Base-by-base conservation (phyloP, 1,140 invertebrate genomes). In the Bombus huntii region DNA sequence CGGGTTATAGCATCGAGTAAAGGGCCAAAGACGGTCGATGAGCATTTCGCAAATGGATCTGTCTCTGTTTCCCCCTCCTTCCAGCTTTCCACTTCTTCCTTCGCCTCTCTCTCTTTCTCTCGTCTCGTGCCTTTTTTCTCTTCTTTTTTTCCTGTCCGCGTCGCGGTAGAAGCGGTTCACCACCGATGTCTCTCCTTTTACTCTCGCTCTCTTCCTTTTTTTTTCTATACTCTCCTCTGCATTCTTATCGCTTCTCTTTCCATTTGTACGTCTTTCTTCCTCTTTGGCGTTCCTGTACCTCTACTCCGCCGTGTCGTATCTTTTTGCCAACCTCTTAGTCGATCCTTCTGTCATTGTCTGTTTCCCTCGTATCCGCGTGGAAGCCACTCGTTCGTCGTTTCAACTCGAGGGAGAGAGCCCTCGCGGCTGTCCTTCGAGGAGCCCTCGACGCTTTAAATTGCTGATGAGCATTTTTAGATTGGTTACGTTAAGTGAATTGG, bases 391-490 rank as follows among this genome's bases (percentile, higher is more conserved):
- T 18, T 39, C 68, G 42, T 25, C 82, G 73, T 70, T 57, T 59
- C 83, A 34, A 74, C 71, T 34, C 34, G 39, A 18, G 74, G 34
- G 74, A 25, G 53, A 59, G 57, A 78, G 59, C 73, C 79, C 79
- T 83, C 83, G 78, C 59, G 76, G 82, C 79, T 88, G 81, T 92
- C 90, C 78, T 87, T 88, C 87, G 65, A 80, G 68, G 57, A 86
- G 89, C 88, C 85, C 89, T 90, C 90, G 90, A 91, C 93, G 92
- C 86, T 95, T 95, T 95, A 95, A 95, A 95, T 95, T 95, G 94
- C 95, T 94, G 94, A 95, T 95, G 94, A 95, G 94, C 92, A 94
- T 94, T 95, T 95, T 95, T 93, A 94, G 93, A 95, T 95, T 94
- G 94, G 93, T 94, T 92, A 92, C 92, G 92, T 95, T 95, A 95